These are phyloP conservation scores for Alloscopus bannaensis DNA, from an alignment of 2,888 invertebrate species.

Conservation along the genomic window DNA sequence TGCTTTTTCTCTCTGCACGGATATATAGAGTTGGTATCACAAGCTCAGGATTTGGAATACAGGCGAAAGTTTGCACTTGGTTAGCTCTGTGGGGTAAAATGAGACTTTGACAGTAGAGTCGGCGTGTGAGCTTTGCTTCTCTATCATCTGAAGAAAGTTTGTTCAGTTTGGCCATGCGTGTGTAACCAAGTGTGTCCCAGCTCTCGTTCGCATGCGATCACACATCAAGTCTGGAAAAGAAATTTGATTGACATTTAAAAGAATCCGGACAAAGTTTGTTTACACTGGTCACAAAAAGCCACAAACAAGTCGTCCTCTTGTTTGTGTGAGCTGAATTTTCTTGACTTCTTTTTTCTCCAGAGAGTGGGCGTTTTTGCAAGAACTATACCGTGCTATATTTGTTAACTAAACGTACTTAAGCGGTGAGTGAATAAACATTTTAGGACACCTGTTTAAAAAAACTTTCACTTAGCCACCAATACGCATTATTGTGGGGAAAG, in stretches of 20 bases:
- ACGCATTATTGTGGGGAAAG: not conserved
- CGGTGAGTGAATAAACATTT: conserved; percentile 40
- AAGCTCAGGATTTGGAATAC: not conserved
- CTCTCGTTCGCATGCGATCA: not conserved
- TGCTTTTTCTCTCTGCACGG: not conserved
- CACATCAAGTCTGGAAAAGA: not conserved
- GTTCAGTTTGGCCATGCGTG: no score
- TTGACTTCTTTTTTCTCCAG: no score
- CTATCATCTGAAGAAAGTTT: not conserved
- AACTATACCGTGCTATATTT: not conserved
- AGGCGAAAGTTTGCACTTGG: not conserved
- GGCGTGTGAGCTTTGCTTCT: not conserved
- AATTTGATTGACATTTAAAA: conserved; percentile 5
- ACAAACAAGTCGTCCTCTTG: no score
- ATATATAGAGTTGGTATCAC: conserved; percentile 11
- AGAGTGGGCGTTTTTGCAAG: not conserved
- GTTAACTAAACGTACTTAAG: conserved; percentile 7
- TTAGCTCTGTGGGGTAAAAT: conserved; percentile 18
- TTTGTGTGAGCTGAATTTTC: no score
- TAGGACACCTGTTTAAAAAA: conserved; percentile 56
- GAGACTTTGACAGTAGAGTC: no score
- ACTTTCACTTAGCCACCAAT: conserved; percentile 54
- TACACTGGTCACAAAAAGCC: not conserved
- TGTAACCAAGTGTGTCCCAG: not conserved
- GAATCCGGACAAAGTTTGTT: not conserved